Evolutionary conservation across 30 jellyfish, hydroid and myxozoan species (phyloP).

Genomic region (Cassiopea xamachana): DNA sequence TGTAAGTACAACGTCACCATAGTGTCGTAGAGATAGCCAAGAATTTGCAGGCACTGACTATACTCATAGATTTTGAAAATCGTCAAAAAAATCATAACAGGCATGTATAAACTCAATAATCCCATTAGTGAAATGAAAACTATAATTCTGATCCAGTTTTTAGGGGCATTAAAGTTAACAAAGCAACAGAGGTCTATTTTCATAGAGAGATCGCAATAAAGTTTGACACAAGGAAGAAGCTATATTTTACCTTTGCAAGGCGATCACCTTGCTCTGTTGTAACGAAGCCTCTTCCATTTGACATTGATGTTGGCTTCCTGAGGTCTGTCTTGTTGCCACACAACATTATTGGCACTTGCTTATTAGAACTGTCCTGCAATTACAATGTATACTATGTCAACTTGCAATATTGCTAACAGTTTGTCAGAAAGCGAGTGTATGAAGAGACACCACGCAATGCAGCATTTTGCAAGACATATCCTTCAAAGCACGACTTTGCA

Average conservation of each 20-base stretch:
- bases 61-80: too few relatives aligned
- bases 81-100: too few relatives aligned
- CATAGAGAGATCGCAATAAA: too few relatives aligned
- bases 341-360: constrained; percentile 88
- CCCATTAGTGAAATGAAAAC: too few relatives aligned
- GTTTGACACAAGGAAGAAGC: too few relatives aligned
- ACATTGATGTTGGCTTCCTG: constrained; percentile 59
- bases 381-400: background rate
- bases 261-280: constrained; percentile 83
- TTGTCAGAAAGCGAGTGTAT: background rate
- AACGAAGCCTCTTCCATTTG: constrained; percentile 70
- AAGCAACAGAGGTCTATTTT: too few relatives aligned
- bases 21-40: too few relatives aligned
- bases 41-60: too few relatives aligned
- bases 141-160: too few relatives aligned
- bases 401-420: background rate
- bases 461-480: background rate
- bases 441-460: background rate
- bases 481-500: background rate
- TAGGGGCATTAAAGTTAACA: too few relatives aligned
- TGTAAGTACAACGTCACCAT: too few relatives aligned
- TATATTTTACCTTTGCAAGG: constrained; percentile 71
- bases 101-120: too few relatives aligned
- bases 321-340: constrained; percentile 94
- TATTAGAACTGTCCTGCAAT: constrained; percentile 65